Base-by-base conservation (phyloP, 2,888 invertebrate species). In the Loripinus fragilis region DNA sequence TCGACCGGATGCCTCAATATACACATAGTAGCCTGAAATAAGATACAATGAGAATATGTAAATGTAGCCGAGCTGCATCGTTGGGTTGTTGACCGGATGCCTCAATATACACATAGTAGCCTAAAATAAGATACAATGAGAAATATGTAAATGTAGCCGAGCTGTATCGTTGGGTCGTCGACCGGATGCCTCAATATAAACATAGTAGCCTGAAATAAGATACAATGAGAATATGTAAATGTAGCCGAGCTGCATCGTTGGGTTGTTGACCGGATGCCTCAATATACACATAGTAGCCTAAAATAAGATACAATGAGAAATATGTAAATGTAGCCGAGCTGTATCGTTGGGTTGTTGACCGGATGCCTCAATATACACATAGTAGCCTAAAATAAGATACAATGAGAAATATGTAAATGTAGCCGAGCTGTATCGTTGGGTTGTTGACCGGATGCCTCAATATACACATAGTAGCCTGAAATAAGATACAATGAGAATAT, bases 251-350 rank as follows among this genome's bases (percentile, higher is more conserved):
- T 28, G 91, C 88, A 68, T 81, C 85, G 80, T 90, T 91, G 0
- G 76, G 76, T 23, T 64, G 45, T 30, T 64, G 75, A 8, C 76
- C 52, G 0, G 89, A 87, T 7, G 90, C 79, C 67, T 91, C 90
- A 12, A 89, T 90, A 85, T 90, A 91, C 55, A 91, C 86, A 77
- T 91, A 92, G 80, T 90, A 88, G 25, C 92, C 92, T 90, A 80
- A n/a, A 81, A 50, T 10, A 10, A n/a, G 52, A 52, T 17, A 45
- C 3, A 20, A n/a, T n/a, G n/a, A n/a, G n/a, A n/a, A n/a, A n/a
- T n/a, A n/a, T n/a, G n/a, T n/a, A n/a, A n/a, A n/a, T n/a, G n/a
- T n/a, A n/a, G n/a, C n/a, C n/a, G n/a, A n/a, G n/a, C n/a, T n/a
- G 91, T 88, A 67, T 81, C 85, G 80, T 90, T 90, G 0, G 76